phyloP scores from a whole-genome alignment of 2,888 invertebrate species.

The Archips xylosteana region DNA sequence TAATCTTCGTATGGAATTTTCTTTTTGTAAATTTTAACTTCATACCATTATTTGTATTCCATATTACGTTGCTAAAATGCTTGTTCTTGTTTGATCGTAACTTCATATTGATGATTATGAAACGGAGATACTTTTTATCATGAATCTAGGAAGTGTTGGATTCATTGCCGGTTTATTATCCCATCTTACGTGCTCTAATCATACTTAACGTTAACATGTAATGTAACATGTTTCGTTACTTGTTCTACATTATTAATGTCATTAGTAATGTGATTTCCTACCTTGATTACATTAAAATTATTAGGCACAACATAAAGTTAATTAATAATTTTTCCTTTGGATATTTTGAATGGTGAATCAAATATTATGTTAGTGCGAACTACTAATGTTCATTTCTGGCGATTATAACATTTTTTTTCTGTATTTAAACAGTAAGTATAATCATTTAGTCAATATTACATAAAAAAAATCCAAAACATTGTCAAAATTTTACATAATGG shows the following conservation, averaged over 20 bases:
- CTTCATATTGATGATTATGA: constrained; percentile 18
- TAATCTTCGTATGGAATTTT: background rate
- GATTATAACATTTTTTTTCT: background rate
- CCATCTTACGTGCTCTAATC: constrained; percentile 32
- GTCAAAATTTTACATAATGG: background rate
- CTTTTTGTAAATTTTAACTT: background rate
- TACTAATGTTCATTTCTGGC: background rate
- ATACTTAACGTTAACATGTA: constrained; percentile 4
- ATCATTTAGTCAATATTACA: background rate
- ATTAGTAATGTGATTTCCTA: constrained; percentile 19
- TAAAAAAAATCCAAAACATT: background rate
- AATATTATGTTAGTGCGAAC: background rate
- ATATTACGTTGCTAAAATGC: background rate
- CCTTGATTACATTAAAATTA: background rate
- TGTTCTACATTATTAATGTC: constrained; percentile 4
- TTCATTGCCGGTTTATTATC: constrained; percentile 19
- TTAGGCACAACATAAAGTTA: too few relatives aligned
- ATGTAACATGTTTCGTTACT: constrained; percentile 11
- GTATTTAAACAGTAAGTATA: background rate
- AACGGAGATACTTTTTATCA: constrained; percentile 9
- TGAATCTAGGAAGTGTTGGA: constrained; percentile 32
- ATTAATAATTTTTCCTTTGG: background rate
- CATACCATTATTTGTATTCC: background rate
- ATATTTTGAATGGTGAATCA: background rate
- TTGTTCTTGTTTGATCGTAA: background rate